phyloP scores from a whole-genome alignment of 1,140 invertebrate species.

The Charaxes varanes region DNA sequence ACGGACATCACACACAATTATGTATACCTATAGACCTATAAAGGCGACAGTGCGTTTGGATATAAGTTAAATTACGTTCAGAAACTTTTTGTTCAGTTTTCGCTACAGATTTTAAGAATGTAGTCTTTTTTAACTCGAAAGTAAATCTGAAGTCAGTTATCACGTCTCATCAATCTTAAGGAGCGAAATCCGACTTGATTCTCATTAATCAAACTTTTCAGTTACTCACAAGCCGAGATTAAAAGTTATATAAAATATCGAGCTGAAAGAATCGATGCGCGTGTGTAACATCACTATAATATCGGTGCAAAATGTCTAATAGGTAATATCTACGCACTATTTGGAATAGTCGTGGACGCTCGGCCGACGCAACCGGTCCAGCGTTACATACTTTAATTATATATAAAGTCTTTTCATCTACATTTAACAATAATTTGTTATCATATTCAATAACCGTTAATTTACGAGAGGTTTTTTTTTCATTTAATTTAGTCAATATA shows the following conservation, averaged over 20 bases:
- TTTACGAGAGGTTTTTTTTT: slow-evolving; percentile 31
- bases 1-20: slow-evolving; percentile 28
- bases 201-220: no score
- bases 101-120: no score
- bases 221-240: slow-evolving; percentile 7
- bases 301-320: slow-evolving; percentile 70
- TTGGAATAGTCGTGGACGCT: slow-evolving; percentile 64
- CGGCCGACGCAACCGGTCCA: slow-evolving; percentile 28
- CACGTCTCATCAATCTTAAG: no score
- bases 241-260: slow-evolving; percentile 12
- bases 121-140: no score
- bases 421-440: slow-evolving; percentile 63
- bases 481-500: slow-evolving; percentile 47
- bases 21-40: no score
- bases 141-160: no score
- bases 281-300: slow-evolving; percentile 45
- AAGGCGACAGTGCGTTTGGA: no score
- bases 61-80: no score
- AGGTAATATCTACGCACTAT: slow-evolving; percentile 57
- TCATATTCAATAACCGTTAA: slow-evolving; percentile 50
- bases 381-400: slow-evolving; percentile 33
- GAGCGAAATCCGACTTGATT: no score
- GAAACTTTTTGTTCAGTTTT: no score
- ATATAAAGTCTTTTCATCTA: slow-evolving; percentile 57
- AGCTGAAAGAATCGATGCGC: slow-evolving; percentile 29